phyloP scores from a whole-genome alignment of 2,113 vertebrate species.

The Lepus americanus region DNA sequence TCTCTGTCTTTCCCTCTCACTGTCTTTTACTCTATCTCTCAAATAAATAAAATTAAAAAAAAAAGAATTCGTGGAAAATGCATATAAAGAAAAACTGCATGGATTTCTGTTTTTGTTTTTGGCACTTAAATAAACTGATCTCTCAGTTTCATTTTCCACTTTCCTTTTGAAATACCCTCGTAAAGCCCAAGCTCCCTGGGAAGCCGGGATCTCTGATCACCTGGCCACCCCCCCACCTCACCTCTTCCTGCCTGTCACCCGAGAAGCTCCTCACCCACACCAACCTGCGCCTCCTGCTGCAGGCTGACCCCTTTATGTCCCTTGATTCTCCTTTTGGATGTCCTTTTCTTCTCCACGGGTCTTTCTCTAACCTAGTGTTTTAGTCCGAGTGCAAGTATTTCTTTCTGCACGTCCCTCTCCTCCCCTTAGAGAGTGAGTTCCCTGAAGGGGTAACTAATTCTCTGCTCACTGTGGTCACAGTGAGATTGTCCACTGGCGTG shows the following conservation, averaged over 20 bases:
- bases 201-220: background rate
- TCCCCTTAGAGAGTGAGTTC: background rate
- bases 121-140: too few relatives aligned
- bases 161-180: too few relatives aligned
- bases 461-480: background rate
- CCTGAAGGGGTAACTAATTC: constrained; percentile 12
- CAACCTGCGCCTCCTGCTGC: background rate
- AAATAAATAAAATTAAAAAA: too few relatives aligned
- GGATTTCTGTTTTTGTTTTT: too few relatives aligned
- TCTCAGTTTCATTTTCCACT: too few relatives aligned
- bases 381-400: background rate
- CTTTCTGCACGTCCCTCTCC: background rate
- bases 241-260: background rate
- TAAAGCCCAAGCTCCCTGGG: background rate
- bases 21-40: too few relatives aligned
- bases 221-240: background rate
- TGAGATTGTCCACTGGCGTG: background rate
- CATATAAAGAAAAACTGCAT: too few relatives aligned
- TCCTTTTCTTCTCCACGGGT: background rate
- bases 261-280: background rate
- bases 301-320: background rate
- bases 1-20: too few relatives aligned
- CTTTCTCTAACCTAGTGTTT: background rate
- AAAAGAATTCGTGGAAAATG: too few relatives aligned
- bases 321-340: background rate